Evolutionary conservation across 2,888 invertebrate species (phyloP).

Genomic region (Trachelus stipa): DNA sequence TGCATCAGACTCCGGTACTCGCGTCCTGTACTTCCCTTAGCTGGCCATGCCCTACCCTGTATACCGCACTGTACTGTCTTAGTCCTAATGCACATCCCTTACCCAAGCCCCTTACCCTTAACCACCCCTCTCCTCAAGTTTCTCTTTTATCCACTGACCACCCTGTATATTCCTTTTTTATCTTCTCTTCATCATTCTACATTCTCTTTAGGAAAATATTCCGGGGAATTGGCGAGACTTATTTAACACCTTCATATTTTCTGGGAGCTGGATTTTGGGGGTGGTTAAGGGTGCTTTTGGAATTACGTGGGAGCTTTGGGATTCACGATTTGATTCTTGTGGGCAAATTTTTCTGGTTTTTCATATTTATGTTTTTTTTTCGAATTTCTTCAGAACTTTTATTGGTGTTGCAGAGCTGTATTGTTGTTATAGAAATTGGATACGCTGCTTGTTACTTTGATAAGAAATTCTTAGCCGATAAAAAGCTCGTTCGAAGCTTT

Average conservation of each 20-base stretch:
- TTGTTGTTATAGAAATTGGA: accelerated
- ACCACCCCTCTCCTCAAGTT: neutral
- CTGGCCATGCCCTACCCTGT: conserved; percentile 52
- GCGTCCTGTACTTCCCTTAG: conserved; percentile 30
- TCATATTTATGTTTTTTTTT: too few species aligned
- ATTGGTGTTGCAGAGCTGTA: accelerated
- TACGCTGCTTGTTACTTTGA: too few species aligned
- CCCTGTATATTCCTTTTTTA: neutral
- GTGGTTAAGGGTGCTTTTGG: too few species aligned
- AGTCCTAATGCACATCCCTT: conserved; percentile 30
- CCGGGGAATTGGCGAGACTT: too few species aligned
- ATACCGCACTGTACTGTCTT: conserved; percentile 30
- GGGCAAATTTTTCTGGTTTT: neutral
- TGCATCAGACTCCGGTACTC: conserved; percentile 44
- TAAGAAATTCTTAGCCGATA: too few species aligned
- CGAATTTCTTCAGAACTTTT: too few species aligned
- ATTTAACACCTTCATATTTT: too few species aligned
- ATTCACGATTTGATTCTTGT: too few species aligned
- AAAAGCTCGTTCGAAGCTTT: too few species aligned
- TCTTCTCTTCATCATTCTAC: conserved; percentile 4
- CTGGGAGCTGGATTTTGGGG: too few species aligned
- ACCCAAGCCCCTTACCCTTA: neutral
- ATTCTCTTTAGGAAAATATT: too few species aligned
- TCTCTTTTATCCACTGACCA: conserved; percentile 2
- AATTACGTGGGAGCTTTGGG: too few species aligned